phyloP scores from a whole-genome alignment of 2,113 vertebrate species.

The Gymnorhina tibicen region DNA sequence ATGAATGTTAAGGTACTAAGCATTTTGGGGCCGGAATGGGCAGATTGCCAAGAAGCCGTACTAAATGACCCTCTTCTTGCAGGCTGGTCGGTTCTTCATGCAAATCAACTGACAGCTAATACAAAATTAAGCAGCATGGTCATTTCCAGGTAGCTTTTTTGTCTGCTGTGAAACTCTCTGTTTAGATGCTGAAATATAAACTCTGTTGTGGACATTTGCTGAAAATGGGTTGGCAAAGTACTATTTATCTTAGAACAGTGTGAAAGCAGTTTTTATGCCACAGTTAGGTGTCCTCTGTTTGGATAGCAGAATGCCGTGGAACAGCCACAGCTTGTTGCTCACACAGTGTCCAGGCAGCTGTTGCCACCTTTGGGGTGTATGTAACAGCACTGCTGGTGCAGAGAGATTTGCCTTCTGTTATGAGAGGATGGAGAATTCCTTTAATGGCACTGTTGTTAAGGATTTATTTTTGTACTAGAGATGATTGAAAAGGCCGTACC shows the following conservation, averaged over 20 bases:
- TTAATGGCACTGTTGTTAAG: not conserved
- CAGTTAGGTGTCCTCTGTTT: accelerated
- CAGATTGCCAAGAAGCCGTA: not conserved
- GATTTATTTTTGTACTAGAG: not conserved
- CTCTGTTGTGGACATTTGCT: not conserved
- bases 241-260: not conserved
- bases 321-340: not conserved
- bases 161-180: not conserved
- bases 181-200: not conserved
- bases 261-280: not conserved
- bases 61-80: not conserved
- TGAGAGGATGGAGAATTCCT: not conserved
- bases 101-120: not conserved
- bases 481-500: not conserved
- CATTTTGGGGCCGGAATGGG: not conserved
- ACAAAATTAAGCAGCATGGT: not conserved
- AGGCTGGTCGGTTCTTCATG: not conserved
- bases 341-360: not conserved
- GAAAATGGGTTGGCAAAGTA: not conserved
- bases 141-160: not conserved
- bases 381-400: not conserved
- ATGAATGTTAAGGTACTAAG: not conserved
- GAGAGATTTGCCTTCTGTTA: not conserved
- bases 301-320: not conserved
- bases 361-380: not conserved